A percentile compares a stretch with the other conserved stretches of the same genome.
These are phyloP conservation scores for Gymnothorax reevesii DNA, from an alignment of 2,797 vertebrate genomes.

Conservation along the genomic window DNA sequence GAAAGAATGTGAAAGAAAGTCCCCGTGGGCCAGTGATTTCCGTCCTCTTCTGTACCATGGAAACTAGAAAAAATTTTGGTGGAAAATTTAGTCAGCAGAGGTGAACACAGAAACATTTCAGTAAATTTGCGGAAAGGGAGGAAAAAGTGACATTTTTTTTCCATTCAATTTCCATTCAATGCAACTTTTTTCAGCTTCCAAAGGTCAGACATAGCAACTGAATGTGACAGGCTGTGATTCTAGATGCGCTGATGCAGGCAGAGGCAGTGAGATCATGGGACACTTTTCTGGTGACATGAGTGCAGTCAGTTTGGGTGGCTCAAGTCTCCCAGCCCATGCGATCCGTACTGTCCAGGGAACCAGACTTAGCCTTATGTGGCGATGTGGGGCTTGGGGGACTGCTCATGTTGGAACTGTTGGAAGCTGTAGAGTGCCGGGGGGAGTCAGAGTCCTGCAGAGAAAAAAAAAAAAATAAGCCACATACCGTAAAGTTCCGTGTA, in stretches of 20 bases:
- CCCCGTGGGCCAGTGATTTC: background rate
- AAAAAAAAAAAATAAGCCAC: background rate
- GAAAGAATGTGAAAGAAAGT: conserved; percentile 21
- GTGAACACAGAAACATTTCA: background rate
- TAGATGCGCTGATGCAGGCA: conserved; percentile 29
- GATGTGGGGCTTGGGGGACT: conserved; percentile 94
- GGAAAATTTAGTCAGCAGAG: conserved; percentile 25
- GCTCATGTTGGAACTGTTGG: conserved; percentile 98
- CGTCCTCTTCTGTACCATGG: background rate
- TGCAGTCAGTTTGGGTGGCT: conserved; percentile 56
- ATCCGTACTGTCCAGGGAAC: conserved; percentile 95
- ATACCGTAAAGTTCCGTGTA: too few species aligned
- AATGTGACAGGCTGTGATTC: conserved; percentile 32
- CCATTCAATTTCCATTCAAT: conserved; percentile 31
- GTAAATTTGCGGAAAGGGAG: conserved; percentile 32
- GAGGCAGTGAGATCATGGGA: conserved; percentile 5
- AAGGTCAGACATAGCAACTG: background rate
- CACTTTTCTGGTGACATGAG: conserved; percentile 30
- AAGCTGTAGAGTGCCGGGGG: conserved; percentile 94
- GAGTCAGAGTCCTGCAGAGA: conserved; percentile 91
- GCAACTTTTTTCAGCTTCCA: background rate
- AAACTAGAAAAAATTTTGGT: background rate
- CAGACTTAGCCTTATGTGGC: conserved; percentile 95
- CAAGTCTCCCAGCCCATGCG: conserved; percentile 94
- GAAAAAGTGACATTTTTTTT: conserved; percentile 42